Conservation (phyloP, 2,888 invertebrate species). For the Caenorhabditis doughertyi region DNA sequence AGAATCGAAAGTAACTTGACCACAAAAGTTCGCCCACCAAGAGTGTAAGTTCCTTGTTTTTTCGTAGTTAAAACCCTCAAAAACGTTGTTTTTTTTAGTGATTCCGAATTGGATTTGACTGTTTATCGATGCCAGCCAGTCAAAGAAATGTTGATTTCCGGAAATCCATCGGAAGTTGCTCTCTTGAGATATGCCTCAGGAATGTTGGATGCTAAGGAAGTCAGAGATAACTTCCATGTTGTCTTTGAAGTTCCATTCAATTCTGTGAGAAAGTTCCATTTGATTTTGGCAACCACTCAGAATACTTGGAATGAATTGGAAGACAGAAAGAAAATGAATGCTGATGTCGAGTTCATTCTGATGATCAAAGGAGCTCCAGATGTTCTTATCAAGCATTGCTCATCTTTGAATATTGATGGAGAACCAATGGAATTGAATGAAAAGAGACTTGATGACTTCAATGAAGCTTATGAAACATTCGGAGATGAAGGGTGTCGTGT, state of each 20-base stretch:
- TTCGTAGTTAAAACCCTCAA: not conserved
- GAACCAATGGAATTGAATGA: slow-evolving; percentile 46
- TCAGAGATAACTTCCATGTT: slow-evolving; percentile 65
- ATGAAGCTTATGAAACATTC: slow-evolving; percentile 74
- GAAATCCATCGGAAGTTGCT: slow-evolving; percentile 73
- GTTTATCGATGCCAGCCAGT: slow-evolving; percentile 59
- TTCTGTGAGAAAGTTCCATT: slow-evolving; percentile 75
- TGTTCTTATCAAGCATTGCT: slow-evolving; percentile 73
- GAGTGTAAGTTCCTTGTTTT: slow-evolving; percentile 48
- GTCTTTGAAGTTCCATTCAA: slow-evolving; percentile 79
- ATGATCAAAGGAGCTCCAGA: slow-evolving; percentile 79
- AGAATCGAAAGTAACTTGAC: slow-evolving; percentile 63
- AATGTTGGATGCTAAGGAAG: slow-evolving; percentile 63
- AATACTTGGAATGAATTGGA: slow-evolving; percentile 46
- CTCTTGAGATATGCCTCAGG: slow-evolving; percentile 68
- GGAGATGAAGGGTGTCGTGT: slow-evolving; percentile 78
- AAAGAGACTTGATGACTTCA: slow-evolving; percentile 64
- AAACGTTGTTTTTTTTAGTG: slow-evolving; percentile 47
- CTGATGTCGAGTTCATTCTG: slow-evolving; percentile 65
- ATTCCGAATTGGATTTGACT: slow-evolving; percentile 65
- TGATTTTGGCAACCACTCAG: slow-evolving; percentile 69
- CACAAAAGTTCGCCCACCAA: slow-evolving; percentile 56
- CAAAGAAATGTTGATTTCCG: slow-evolving; percentile 65
- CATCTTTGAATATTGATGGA: slow-evolving; percentile 63
- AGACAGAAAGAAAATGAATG: slow-evolving; percentile 37